Conservation (phyloP, 2,888 invertebrate genomes). For the Prenolepis imparis region DNA sequence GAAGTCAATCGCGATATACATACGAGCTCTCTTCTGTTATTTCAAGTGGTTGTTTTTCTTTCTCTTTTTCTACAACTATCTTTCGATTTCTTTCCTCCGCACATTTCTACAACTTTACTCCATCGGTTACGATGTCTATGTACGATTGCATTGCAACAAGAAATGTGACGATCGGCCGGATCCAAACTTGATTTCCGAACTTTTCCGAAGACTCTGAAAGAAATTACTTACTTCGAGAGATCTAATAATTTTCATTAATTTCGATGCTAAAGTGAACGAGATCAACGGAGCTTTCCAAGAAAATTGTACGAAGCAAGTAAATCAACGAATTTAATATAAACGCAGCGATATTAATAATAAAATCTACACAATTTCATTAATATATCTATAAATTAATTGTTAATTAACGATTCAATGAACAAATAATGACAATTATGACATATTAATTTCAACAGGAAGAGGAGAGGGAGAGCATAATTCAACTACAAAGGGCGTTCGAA, state of each 20-base stretch:
- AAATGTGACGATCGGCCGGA: neutral
- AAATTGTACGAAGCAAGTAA: neutral
- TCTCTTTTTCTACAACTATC: neutral
- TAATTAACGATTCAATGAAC: neutral
- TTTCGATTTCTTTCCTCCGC: slow-evolving; percentile 3
- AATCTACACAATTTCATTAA: slow-evolving; percentile 11
- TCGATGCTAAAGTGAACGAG: slow-evolving; percentile 37
- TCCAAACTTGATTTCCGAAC: slow-evolving; percentile 65
- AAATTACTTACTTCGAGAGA: slow-evolving; percentile 66
- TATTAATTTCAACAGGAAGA: neutral
- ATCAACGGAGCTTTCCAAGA: neutral
- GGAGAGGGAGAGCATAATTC: neutral
- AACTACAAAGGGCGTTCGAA: neutral
- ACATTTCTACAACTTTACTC: neutral
- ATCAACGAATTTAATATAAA: neutral
- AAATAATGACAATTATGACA: neutral
- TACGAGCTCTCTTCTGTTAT: slow-evolving; percentile 8
- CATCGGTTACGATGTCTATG: neutral
- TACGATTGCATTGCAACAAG: slow-evolving; percentile 1
- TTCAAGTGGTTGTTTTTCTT: slow-evolving; percentile 3
- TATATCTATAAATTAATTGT: neutral
- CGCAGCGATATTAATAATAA: neutral
- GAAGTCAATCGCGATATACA: slow-evolving; percentile 7
- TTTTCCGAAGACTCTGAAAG: slow-evolving; percentile 34
- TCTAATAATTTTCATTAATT: slow-evolving; percentile 74